phyloP scores from a whole-genome alignment of 2,797 vertebrate genomes.

The Sitta carolinensis region DNA sequence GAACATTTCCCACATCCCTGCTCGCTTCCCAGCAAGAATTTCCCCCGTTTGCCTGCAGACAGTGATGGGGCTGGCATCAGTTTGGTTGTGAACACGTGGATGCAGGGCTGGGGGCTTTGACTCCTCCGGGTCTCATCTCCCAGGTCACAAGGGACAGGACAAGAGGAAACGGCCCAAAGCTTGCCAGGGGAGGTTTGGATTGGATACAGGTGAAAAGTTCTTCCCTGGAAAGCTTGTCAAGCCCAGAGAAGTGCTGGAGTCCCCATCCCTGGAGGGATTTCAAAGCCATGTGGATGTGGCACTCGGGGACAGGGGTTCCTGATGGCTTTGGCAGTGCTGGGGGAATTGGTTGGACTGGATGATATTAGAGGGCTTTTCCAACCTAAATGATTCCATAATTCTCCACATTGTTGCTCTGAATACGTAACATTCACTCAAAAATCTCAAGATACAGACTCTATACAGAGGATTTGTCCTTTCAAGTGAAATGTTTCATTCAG shows the following conservation, averaged over 20 bases:
- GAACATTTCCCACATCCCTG: background rate
- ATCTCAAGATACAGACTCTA: rapidly evolving
- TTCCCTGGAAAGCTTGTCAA: background rate
- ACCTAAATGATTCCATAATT: background rate
- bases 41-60: background rate
- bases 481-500: rapidly evolving
- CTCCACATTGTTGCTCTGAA: background rate
- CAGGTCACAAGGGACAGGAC: background rate
- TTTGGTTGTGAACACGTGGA: background rate
- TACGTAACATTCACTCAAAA: background rate
- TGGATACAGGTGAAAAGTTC: too few relatives aligned
- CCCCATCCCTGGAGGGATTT: background rate
- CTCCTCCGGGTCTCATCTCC: background rate
- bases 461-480: background rate
- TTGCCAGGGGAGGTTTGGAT: background rate
- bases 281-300: background rate
- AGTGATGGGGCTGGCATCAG: rapidly evolving
- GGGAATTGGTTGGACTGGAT: background rate
- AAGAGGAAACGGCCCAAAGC: rapidly evolving
- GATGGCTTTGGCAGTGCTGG: background rate
- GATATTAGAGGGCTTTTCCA: background rate
- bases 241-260: background rate
- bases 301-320: rapidly evolving
- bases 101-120: background rate
- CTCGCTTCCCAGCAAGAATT: background rate